Evolutionary conservation across 2,113 vertebrate species (phyloP).

Genomic region (Otolemur garnettii): DNA sequence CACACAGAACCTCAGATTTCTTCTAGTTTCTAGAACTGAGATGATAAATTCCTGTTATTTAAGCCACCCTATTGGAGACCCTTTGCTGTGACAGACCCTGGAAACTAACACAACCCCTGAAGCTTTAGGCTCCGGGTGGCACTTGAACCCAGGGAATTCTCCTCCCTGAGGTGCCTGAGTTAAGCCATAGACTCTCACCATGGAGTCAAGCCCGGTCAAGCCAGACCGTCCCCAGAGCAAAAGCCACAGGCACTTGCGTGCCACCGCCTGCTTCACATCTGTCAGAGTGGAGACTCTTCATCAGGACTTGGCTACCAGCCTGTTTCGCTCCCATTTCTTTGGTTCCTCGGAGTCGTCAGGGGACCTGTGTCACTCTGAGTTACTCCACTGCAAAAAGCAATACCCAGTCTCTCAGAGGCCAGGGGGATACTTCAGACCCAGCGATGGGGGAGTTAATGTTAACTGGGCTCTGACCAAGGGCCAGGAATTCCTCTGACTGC

Average conservation of each 20-base stretch:
- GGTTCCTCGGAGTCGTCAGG: background rate
- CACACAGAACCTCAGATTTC: background rate
- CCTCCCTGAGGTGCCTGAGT: background rate
- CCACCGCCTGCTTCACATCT: background rate
- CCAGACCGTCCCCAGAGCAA: background rate
- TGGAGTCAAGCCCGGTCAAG: background rate
- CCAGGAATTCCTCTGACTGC: background rate
- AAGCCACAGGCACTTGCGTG: fast-evolving
- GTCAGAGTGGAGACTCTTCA: background rate
- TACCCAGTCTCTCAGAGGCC: background rate
- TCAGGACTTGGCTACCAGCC: fast-evolving
- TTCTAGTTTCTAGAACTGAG: background rate
- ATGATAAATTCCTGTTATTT: background rate
- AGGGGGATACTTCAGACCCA: background rate
- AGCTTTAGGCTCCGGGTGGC: background rate
- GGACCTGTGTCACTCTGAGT: background rate
- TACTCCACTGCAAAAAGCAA: background rate
- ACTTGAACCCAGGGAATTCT: fast-evolving
- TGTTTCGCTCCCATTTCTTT: background rate
- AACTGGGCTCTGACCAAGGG: background rate
- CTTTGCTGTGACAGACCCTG: background rate
- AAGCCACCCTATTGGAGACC: background rate
- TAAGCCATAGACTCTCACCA: background rate
- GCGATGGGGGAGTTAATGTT: background rate
- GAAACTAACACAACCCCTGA: background rate